A percentile compares a stretch with the other conserved stretches of the same genome.
These are phyloP conservation scores for Liasis olivaceus DNA, from an alignment of 2,797 vertebrate genomes.

Conservation along the genomic window DNA sequence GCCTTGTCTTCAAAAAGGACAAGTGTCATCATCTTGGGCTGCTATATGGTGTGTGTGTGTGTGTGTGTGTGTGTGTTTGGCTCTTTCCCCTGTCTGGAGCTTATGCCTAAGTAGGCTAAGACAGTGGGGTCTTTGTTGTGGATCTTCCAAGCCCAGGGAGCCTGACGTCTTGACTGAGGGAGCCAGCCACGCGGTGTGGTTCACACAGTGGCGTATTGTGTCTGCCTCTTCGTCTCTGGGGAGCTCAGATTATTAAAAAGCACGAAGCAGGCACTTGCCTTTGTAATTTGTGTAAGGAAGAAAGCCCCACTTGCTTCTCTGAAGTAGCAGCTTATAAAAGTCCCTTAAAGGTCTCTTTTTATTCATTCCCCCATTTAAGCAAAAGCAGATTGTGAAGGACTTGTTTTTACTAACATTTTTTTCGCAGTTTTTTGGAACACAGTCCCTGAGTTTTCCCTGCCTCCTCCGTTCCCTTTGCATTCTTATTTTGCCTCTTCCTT, in stretches of 20 bases:
- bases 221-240: background rate
- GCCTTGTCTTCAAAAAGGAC: background rate
- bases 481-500: background rate
- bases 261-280: background rate
- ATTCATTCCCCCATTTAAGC: background rate
- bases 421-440: background rate
- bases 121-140: background rate
- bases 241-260: background rate
- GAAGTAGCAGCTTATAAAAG: background rate
- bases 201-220: background rate
- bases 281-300: background rate
- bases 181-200: background rate
- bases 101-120: background rate
- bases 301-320: background rate
- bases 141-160: background rate
- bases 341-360: too few species aligned
- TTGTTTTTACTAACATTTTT: background rate
- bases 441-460: background rate
- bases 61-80: background rate
- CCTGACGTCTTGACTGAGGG: background rate
- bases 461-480: background rate
- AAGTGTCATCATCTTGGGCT: background rate
- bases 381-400: background rate
- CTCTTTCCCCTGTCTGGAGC: background rate
- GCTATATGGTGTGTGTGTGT: background rate